phyloP scores from a whole-genome alignment of 2,888 invertebrate genomes.

The Horisme vitalbata region DNA sequence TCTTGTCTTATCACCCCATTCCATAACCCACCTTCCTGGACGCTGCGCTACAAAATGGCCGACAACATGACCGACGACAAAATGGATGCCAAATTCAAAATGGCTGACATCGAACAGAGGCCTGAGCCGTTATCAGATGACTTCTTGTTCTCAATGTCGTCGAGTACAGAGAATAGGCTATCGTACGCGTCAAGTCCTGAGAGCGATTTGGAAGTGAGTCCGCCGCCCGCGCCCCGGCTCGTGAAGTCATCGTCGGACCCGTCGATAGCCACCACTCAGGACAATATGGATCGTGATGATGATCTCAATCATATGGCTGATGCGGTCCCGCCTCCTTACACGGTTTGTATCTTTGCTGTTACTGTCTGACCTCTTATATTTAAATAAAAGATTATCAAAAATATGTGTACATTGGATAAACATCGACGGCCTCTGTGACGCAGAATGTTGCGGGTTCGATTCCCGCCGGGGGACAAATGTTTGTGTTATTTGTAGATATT shows the following conservation, averaged over 20 bases:
- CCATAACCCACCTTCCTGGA: conserved; percentile 78
- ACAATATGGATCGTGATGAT: conserved; percentile 88
- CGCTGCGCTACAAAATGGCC: conserved; percentile 58
- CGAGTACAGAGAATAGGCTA: conserved; percentile 88
- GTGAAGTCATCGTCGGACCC: conserved; percentile 96
- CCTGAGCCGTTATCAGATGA: conserved; percentile 98
- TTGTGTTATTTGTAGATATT: no score
- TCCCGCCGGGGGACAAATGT: no score
- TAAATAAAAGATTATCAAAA: no score
- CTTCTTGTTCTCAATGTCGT: conserved; percentile 99
- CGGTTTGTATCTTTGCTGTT: conserved; percentile 86
- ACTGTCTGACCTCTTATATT: no score
- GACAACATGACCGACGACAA: conserved; percentile 54
- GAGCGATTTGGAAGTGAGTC: conserved; percentile 91
- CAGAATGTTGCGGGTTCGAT: no score
- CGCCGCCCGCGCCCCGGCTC: conserved; percentile 91
- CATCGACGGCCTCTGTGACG: no score
- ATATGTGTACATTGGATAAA: no score
- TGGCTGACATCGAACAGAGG: no score
- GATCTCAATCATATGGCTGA: conserved; percentile 82
- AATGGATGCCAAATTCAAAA: conserved; percentile 38
- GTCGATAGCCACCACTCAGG: conserved; percentile 96
- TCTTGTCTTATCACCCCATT: conserved; percentile 82
- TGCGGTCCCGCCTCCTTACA: conserved; percentile 93
- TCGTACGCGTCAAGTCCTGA: conserved; percentile 98